A percentile compares a stretch with the other conserved stretches of the same genome.
These are phyloP conservation scores for Phoeniculus purpureus DNA, from an alignment of 2,797 vertebrate species.

Conservation along the genomic window DNA sequence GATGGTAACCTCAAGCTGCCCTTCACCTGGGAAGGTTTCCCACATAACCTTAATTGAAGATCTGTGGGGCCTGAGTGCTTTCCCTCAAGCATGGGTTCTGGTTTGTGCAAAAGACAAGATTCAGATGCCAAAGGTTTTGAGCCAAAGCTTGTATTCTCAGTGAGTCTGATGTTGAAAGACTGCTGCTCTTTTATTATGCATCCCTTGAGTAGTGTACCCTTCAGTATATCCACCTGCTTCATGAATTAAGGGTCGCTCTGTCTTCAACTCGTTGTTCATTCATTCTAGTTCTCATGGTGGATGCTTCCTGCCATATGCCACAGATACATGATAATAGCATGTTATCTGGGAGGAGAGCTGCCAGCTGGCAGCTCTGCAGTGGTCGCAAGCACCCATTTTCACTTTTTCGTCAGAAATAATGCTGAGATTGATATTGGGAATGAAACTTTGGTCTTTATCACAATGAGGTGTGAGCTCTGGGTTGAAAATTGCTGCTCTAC, in stretches of 20 bases:
- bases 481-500: not conserved
- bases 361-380: not conserved
- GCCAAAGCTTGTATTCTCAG: not conserved
- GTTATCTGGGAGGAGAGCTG: not conserved
- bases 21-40: not conserved
- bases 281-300: not conserved
- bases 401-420: not conserved
- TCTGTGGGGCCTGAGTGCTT: not conserved
- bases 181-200: not conserved
- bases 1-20: not conserved
- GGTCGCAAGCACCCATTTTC: not conserved
- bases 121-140: not conserved
- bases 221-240: not conserved
- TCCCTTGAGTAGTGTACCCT: not conserved
- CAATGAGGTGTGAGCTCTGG: not conserved
- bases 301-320: not conserved
- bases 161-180: not conserved
- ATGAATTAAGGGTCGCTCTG: not conserved
- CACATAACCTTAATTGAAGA: not conserved
- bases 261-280: not conserved
- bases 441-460: not conserved
- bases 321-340: not conserved
- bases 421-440: not conserved
- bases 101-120: not conserved
- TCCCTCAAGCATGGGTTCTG: not conserved